Percentiles rank a stretch among this genome's conserved stretches.
Evolutionary conservation across 2,797 vertebrate genomes (phyloP).

Genomic region (Helostoma temminkii): DNA sequence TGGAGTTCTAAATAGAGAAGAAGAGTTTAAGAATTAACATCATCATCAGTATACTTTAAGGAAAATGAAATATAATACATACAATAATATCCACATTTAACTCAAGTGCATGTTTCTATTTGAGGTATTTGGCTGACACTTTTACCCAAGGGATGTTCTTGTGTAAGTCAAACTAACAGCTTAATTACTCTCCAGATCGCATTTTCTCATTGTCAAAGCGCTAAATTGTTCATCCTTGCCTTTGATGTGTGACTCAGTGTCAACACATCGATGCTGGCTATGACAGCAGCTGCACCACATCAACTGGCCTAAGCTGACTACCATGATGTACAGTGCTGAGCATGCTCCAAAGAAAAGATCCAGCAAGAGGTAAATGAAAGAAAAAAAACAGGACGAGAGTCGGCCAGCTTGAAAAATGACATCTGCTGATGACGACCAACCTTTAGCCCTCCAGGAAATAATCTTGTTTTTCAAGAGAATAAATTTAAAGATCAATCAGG

Average conservation of each 20-base stretch:
- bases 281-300: conserved; percentile 88
- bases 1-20: conserved; percentile 1
- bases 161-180: conserved; percentile 60
- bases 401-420: conserved; percentile 87
- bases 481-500: conserved; percentile 90
- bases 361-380: conserved; percentile 83
- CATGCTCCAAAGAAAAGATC: conserved; percentile 92
- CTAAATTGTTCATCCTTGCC: conserved; percentile 57
- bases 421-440: conserved; percentile 90
- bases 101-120: conserved; percentile 54
- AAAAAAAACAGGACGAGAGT: conserved; percentile 67
- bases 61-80: conserved; percentile 31
- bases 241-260: conserved; percentile 73
- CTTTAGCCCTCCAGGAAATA: conserved; percentile 87
- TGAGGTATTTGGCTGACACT: conserved; percentile 37
- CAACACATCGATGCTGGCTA: conserved; percentile 47
- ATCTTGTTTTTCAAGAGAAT: conserved; percentile 91
- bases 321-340: conserved; percentile 89
- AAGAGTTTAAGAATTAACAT: not conserved
- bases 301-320: conserved; percentile 82
- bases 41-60: conserved; percentile 1
- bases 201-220: conserved; percentile 46
- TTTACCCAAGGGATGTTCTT: conserved; percentile 48
- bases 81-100: conserved; percentile 39
- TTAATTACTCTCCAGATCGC: conserved; percentile 58